A percentile compares a stretch with the other conserved stretches of the same genome.
phyloP scores from a whole-genome alignment of 2,888 invertebrate genomes.

The Epinotia ramella region DNA sequence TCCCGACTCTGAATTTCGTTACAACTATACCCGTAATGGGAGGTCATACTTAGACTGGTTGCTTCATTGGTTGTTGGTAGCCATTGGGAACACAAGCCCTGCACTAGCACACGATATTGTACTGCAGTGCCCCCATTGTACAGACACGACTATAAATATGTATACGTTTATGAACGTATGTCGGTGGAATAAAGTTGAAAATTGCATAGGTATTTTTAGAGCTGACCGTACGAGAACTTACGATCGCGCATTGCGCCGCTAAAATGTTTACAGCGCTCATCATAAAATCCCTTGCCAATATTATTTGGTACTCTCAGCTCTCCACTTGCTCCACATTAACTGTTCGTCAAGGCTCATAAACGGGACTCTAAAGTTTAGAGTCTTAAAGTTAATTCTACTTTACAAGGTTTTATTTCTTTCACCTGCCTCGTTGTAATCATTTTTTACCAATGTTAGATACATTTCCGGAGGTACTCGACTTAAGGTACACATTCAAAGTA shows the following conservation, averaged over 20 bases:
- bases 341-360: neutral
- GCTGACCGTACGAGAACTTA: conserved; percentile 16
- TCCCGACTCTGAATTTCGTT: neutral
- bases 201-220: too few species aligned
- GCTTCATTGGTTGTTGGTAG: neutral
- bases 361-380: neutral
- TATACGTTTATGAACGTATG: too few species aligned
- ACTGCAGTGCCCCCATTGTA: conserved; percentile 39
- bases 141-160: too few species aligned
- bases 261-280: conserved; percentile 43
- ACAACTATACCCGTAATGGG: too few species aligned
- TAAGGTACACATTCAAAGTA: too few species aligned
- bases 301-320: conserved; percentile 38
- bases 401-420: neutral
- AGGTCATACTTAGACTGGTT: conserved; percentile 4
- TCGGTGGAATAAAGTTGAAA: too few species aligned
- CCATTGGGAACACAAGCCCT: neutral
- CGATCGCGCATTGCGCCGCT: conserved; percentile 39
- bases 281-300: conserved; percentile 44
- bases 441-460: too few species aligned
- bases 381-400: neutral
- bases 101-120: conserved; percentile 17
- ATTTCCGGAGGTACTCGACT: too few species aligned
- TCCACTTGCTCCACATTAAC: conserved; percentile 11
- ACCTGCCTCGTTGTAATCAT: too few species aligned